Percentiles rank a stretch among this genome's conserved stretches.
These are phyloP conservation scores for Cacatua alba DNA, from an alignment of 2,113 vertebrate species.

Conservation along the genomic window DNA sequence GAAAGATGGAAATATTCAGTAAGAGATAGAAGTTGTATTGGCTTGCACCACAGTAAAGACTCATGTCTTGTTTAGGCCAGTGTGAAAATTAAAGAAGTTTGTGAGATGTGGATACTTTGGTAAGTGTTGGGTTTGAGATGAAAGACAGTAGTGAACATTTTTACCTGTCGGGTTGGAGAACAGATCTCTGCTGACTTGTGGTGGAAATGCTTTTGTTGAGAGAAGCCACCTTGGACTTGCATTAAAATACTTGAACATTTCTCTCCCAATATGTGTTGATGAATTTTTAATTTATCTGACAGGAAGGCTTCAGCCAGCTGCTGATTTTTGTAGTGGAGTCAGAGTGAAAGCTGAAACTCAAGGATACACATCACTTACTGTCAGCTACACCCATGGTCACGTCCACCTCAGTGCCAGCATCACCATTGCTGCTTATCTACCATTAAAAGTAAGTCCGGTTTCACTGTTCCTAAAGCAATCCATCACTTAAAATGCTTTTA, in stretches of 20 bases:
- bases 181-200: not conserved
- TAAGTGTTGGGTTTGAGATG: not conserved
- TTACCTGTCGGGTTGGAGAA: not conserved
- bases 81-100: not conserved
- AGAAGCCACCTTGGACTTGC: not conserved
- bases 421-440: conserved; percentile 86
- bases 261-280: not conserved
- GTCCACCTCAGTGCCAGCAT: conserved; percentile 87
- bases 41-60: not conserved
- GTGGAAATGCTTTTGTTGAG: not conserved
- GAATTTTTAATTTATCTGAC: not conserved
- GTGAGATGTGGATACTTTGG: not conserved
- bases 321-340: conserved; percentile 86
- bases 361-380: conserved; percentile 82
- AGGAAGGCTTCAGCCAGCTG: conserved; percentile 82
- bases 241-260: not conserved
- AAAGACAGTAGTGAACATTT: not conserved
- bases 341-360: conserved; percentile 80
- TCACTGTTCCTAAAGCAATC: not conserved
- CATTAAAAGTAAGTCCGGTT: conserved; percentile 81
- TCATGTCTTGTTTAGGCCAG: not conserved
- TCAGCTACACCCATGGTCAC: conserved; percentile 85
- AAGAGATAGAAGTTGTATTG: not conserved
- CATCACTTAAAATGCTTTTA: not conserved
- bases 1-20: not conserved